These are phyloP conservation scores for Acholoe squamosa DNA, from an alignment of 2,888 invertebrate species.

Conservation along the genomic window DNA sequence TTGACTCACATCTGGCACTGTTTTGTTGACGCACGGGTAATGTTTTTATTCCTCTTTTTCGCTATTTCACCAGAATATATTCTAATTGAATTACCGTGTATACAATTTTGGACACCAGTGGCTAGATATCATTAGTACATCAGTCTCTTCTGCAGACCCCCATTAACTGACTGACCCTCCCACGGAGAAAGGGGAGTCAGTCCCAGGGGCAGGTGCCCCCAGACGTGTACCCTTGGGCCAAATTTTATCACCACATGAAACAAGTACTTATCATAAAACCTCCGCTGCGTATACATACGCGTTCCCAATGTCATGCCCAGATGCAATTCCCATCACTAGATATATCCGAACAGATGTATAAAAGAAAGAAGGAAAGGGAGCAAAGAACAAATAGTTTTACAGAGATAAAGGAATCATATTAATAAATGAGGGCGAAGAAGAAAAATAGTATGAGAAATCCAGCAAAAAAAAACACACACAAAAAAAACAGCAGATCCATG, in stretches of 20 bases:
- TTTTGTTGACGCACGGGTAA: too few relatives aligned
- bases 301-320: conserved; percentile 3
- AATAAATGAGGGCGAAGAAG: too few relatives aligned
- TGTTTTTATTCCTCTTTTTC: too few relatives aligned
- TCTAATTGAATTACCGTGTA: background rate
- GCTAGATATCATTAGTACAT: background rate
- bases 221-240: background rate
- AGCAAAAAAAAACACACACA: too few relatives aligned
- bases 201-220: background rate
- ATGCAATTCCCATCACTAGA: background rate
- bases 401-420: too few relatives aligned
- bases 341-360: background rate
- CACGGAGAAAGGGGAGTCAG: background rate
- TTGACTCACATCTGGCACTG: too few relatives aligned
- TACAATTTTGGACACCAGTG: background rate
- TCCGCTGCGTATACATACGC: background rate
- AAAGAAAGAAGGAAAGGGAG: too few relatives aligned
- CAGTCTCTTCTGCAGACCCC: background rate
- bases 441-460: too few relatives aligned
- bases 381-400: too few relatives aligned
- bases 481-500: too few relatives aligned
- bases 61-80: background rate
- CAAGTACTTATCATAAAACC: conserved; percentile 21
- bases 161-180: conserved; percentile 1
- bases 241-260: conserved; percentile 31